Evolutionary conservation across 2,888 invertebrate species (phyloP), one percentile per base, ranked within the genome.

Genomic region (Zhuqinia jingwanae): DNA sequence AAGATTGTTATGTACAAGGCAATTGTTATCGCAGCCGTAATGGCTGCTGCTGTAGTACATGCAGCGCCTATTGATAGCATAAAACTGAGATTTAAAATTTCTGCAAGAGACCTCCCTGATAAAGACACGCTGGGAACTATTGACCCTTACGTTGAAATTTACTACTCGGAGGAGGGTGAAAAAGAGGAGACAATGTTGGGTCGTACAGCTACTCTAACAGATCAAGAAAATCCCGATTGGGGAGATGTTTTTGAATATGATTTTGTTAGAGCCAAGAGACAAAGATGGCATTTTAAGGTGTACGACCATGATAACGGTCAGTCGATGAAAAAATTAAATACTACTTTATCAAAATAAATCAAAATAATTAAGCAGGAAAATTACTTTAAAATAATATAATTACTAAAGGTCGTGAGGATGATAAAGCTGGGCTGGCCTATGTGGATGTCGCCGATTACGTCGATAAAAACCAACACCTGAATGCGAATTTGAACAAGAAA

Each of bases 241-340:
- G 90, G 90, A 30, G 90, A 90, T 60, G 73, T 87, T 11, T 89
- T 90, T 56, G 89, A 88, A 65, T 89, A 89, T 53, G 89, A 90
- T n/a, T 90, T 88, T 78, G 87, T 87, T 53, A 60, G 89, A 11
- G 86, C 84, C 50, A 90, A 89, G 60, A 76, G 83, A 20, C 90
- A 88, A 85, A 83, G 88, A 47, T 89, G 81, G 78, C 81, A 79
- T 42, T 88, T 90, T 76, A 86, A 88, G 65, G 87, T 91, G 27
- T 89, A 89, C 42, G 91, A 91, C 58, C 87, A 91, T 36, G 91
- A 91, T 73, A 90, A 89, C 58, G 86, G n/a, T n/a, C n/a, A n/a
- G n/a, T n/a, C n/a, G n/a, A n/a, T n/a, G n/a, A n/a, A n/a, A n/a
- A n/a, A n/a, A n/a, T n/a, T n/a, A n/a, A n/a, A n/a, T n/a, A n/a